Percentiles rank a stretch among this genome's conserved stretches.
Conservation (phyloP, 2,797 vertebrate species). For the Triplophysa bombifrons region DNA sequence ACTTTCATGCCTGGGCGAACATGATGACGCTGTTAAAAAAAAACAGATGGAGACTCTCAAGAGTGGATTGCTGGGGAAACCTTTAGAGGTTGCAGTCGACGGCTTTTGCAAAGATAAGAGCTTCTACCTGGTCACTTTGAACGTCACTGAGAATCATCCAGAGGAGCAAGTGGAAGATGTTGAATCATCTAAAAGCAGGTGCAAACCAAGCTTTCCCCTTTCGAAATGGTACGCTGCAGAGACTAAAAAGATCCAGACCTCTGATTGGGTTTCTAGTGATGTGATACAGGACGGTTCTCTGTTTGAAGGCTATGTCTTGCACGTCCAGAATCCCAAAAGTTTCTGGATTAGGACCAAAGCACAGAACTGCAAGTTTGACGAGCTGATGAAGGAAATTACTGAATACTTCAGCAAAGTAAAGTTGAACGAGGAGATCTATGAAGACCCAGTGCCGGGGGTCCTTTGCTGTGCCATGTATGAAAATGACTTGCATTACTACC, state of each 20-base stretch:
- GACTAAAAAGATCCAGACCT: slow-evolving; percentile 45
- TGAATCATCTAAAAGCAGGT: slow-evolving; percentile 6
- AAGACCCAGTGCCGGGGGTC: slow-evolving; percentile 78
- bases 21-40: slow-evolving; percentile 65
- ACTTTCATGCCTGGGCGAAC: slow-evolving; percentile 70
- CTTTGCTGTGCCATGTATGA: slow-evolving; percentile 88
- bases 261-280: slow-evolving; percentile 65
- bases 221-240: slow-evolving; percentile 46
- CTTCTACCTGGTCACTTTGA: slow-evolving; percentile 80
- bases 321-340: slow-evolving; percentile 81
- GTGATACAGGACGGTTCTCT: slow-evolving; percentile 69
- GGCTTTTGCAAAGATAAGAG: slow-evolving; percentile 68
- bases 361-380: slow-evolving; percentile 78
- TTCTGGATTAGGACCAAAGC: slow-evolving; percentile 87
- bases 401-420: slow-evolving; percentile 71
- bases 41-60: slow-evolving; percentile 79
- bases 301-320: slow-evolving; percentile 78
- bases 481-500: slow-evolving; percentile 84
- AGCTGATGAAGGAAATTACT: slow-evolving; percentile 79
- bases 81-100: slow-evolving; percentile 74
- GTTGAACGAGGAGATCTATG: slow-evolving; percentile 78
- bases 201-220: background rate
- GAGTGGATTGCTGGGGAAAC: slow-evolving; percentile 76
- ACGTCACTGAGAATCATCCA: slow-evolving; percentile 47
- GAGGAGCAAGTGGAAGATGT: slow-evolving; percentile 23